These are phyloP conservation scores for Conistra vaccinii DNA, from an alignment of 2,888 invertebrate genomes.

Conservation along the genomic window DNA sequence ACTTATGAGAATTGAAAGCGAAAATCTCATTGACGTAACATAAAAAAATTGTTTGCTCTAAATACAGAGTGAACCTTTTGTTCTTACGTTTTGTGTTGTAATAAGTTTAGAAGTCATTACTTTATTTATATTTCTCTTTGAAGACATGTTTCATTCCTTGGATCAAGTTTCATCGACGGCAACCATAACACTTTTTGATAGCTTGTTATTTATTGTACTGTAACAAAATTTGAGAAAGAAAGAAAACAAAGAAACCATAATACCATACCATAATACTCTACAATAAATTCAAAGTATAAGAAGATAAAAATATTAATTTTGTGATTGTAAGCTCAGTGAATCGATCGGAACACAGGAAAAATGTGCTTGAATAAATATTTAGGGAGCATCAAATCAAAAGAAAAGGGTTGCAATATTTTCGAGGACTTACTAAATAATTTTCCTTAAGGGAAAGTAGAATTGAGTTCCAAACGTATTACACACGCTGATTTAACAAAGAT, in stretches of 20 bases:
- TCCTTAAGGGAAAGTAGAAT: not conserved
- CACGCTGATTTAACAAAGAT: conserved; percentile 15
- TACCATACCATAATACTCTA: no score
- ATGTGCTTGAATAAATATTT: conserved; percentile 18
- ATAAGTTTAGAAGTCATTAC: conserved; percentile 1
- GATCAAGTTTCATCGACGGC: not conserved
- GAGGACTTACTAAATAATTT: conserved; percentile 12
- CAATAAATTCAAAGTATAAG: conserved; percentile 1
- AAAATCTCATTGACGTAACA: not conserved
- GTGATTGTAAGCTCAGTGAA: conserved; percentile 15
- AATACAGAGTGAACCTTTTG: conserved; percentile 22
- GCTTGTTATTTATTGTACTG: conserved; percentile 7
- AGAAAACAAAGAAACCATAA: not conserved
- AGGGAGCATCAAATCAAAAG: conserved; percentile 8
- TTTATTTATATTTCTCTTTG: conserved; percentile 27
- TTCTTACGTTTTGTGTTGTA: not conserved
- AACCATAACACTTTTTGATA: not conserved
- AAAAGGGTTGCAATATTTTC: conserved; percentile 19
- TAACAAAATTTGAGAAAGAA: conserved; percentile 6
- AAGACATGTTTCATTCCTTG: not conserved
- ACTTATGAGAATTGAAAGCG: not conserved
- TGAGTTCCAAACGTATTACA: conserved; percentile 15
- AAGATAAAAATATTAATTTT: not conserved
- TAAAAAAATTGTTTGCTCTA: not conserved
- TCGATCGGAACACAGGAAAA: conserved; percentile 5